phyloP scores from a whole-genome alignment of 2,888 invertebrate genomes.

The Nymphalis urticae region DNA sequence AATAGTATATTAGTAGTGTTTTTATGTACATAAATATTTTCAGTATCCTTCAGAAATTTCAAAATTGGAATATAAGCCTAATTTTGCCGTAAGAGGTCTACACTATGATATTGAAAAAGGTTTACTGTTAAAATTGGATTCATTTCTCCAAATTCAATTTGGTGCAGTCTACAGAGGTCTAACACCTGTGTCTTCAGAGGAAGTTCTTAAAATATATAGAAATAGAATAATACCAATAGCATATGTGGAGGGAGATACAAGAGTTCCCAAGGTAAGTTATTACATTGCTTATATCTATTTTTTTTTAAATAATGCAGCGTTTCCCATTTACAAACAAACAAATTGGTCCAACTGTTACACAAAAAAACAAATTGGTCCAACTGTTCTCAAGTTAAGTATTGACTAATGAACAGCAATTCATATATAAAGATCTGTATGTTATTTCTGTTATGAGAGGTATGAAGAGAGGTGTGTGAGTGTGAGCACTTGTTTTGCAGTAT shows the following conservation, averaged over 20 bases:
- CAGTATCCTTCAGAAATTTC: slow-evolving; percentile 94
- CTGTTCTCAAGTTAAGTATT: too few species aligned
- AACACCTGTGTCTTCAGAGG: slow-evolving; percentile 89
- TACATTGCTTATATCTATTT: too few species aligned
- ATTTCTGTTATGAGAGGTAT: too few species aligned
- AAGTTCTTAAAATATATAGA: slow-evolving; percentile 92
- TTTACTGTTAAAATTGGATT: slow-evolving; percentile 95
- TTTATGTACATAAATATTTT: slow-evolving; percentile 45
- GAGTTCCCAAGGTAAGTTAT: slow-evolving; percentile 84
- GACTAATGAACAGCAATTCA: too few species aligned
- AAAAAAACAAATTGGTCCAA: too few species aligned
- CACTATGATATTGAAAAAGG: slow-evolving; percentile 99
- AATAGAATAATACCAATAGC: slow-evolving; percentile 93
- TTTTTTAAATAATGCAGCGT: too few species aligned
- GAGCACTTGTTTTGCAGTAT: too few species aligned
- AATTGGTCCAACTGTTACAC: too few species aligned
- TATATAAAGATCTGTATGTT: too few species aligned
- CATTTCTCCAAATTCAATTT: slow-evolving; percentile 97
- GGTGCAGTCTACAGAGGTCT: slow-evolving; percentile 95
- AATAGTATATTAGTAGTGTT: slow-evolving; percentile 7
- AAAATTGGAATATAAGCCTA: slow-evolving; percentile 92
- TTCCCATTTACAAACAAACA: too few species aligned
- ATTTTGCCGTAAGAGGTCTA: slow-evolving; percentile 97
- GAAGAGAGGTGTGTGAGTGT: too few species aligned
- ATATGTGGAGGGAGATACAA: slow-evolving; percentile 90